Evolutionary conservation across 2,888 invertebrate species (phyloP).

Genomic region (Cheilosia scutellata): DNA sequence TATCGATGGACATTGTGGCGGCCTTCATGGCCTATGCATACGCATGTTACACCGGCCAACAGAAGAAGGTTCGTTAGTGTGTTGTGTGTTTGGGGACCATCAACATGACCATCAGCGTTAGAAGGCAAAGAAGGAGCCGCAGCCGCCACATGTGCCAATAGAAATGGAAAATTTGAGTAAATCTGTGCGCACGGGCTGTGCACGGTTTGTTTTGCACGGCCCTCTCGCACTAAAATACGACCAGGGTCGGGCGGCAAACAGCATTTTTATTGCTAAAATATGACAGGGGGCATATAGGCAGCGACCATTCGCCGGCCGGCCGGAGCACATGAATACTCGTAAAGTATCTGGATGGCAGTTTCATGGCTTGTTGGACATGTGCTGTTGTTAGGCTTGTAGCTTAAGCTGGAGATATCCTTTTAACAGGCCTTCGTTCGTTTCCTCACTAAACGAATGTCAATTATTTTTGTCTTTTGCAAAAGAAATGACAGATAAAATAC

Average conservation of each 20-base stretch:
- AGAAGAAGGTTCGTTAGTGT: conserved; percentile 58
- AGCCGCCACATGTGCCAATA: conserved; percentile 25
- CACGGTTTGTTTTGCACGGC: background rate
- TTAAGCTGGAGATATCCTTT: conserved; percentile 56
- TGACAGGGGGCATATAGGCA: conserved; percentile 67
- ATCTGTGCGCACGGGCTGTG: conserved; percentile 18
- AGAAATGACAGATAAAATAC: conserved; percentile 65
- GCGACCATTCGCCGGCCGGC: conserved; percentile 36
- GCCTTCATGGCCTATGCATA: conserved; percentile 38
- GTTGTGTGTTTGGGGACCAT: conserved; percentile 23
- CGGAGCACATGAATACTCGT: conserved; percentile 59
- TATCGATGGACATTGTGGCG: conserved; percentile 58
- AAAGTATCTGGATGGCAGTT: conserved; percentile 68
- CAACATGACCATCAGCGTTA: conserved; percentile 43
- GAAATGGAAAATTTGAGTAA: conserved; percentile 54
- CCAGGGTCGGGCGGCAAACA: conserved; percentile 46
- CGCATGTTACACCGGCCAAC: conserved; percentile 62
- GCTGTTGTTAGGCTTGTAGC: conserved; percentile 44
- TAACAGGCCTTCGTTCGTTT: conserved; percentile 50
- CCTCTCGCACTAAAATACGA: conserved; percentile 22
- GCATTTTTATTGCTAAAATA: conserved; percentile 73
- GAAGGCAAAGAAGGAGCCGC: conserved; percentile 16
- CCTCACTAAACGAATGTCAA: conserved; percentile 68
- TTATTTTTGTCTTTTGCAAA: conserved; percentile 57
- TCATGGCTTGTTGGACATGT: conserved; percentile 68